phyloP scores from a whole-genome alignment of 2,797 vertebrate genomes.

The Gambelia wislizenii region DNA sequence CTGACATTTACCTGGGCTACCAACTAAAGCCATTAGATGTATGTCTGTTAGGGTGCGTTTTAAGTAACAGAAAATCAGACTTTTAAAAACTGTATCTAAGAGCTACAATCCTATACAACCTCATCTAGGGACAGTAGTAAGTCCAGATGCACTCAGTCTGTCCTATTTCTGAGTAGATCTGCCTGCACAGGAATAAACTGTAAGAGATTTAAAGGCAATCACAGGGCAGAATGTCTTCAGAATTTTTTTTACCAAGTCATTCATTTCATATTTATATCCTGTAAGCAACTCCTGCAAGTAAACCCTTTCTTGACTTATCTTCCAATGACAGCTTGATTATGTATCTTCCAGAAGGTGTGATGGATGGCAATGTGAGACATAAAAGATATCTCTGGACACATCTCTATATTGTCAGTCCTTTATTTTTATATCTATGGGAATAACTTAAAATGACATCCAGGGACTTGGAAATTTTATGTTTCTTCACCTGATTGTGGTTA shows the following conservation, averaged over 20 bases:
- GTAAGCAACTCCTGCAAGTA: not conserved
- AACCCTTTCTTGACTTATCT: not conserved
- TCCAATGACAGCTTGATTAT: constrained; percentile 16
- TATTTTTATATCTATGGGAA: not conserved
- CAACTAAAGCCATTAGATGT: not conserved
- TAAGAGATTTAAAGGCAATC: not conserved
- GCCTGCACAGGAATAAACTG: not conserved
- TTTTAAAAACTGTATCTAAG: not conserved
- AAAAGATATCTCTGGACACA: not conserved
- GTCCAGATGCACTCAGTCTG: not conserved
- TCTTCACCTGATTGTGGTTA: not conserved
- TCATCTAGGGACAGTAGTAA: not conserved
- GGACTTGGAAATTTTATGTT: not conserved
- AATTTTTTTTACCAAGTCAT: not conserved
- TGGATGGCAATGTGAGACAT: not conserved
- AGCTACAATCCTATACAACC: not conserved
- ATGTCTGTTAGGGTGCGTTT: not conserved
- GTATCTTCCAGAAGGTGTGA: not conserved
- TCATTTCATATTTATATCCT: not conserved
- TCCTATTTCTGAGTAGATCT: not conserved
- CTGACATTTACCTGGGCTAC: not conserved
- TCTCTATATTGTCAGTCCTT: not conserved
- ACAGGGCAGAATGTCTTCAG: not conserved
- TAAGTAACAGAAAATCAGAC: not conserved
- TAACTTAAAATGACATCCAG: not conserved